These are phyloP conservation scores for Ceriagrion tenellum DNA, from an alignment of 2,888 invertebrate genomes.

Conservation along the genomic window DNA sequence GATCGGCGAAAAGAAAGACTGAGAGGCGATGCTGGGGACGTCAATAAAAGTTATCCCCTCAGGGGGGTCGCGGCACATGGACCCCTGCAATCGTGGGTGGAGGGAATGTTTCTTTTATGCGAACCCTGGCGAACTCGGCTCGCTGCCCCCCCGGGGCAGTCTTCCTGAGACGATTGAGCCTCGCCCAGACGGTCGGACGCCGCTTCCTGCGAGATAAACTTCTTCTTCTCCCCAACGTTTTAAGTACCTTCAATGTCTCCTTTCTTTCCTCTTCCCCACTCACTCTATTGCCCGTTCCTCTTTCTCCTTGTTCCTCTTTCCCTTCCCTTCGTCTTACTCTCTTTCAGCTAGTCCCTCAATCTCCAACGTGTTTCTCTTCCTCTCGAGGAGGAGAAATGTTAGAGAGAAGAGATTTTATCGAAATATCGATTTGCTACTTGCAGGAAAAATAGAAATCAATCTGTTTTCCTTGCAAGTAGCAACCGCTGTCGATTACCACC, in stretches of 20 bases:
- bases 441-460: too few species aligned
- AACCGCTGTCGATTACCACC: too few species aligned
- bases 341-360: background rate
- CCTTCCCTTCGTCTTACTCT: background rate
- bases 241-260: background rate
- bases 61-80: background rate
- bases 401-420: too few species aligned
- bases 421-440: too few species aligned
- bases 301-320: background rate
- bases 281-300: background rate
- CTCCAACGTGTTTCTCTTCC: background rate
- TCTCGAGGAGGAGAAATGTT: too few species aligned
- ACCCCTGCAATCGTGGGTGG: background rate
- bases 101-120: slow-evolving; percentile 3
- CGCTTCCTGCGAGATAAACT: background rate
- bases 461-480: too few species aligned
- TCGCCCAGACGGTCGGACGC: background rate
- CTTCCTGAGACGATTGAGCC: background rate
- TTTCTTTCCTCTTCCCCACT: background rate
- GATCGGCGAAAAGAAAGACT: background rate
- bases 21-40: background rate
- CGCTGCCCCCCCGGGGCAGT: background rate
- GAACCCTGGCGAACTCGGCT: background rate
- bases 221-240: background rate
- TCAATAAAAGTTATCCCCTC: background rate